Evolutionary conservation across 2,888 invertebrate species (phyloP), one percentile per base, ranked within the genome.

Genomic region (Andrena haemorrhoa): DNA sequence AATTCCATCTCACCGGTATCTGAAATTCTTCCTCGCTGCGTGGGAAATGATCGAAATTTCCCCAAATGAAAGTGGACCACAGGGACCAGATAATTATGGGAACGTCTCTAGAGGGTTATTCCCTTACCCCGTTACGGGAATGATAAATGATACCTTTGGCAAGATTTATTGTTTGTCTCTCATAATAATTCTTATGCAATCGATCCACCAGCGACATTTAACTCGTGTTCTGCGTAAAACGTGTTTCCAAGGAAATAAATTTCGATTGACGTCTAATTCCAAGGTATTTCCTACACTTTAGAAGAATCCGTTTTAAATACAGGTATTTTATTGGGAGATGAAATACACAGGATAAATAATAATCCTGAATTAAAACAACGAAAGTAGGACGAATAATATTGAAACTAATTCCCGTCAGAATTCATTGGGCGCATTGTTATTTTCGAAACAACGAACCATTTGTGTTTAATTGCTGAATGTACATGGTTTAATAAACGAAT

Each of bases 131-230:
- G 41, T 72, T 82, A 69, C 64, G 58, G 3, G n/a, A 29, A 51
- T 66, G 71, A 83, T 74, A 68, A 77, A 81, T 83, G 49, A n/a
- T 12, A 10, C 2, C 31, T 69, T n/a, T 8, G 10, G 6, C 8
- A 31, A 65, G 77, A 76, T 71, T 76, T 71, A 79, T 71, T 53
- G 20, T 29, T 76, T 41, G 20, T 20, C 65, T n/a, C 53, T 41
- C 71, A 65, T 41, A 75, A 77, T 76, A 76, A 76, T 76, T 76
- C 35, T 65, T 53, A n/a, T 12, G 10, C 4, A 26, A 47, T 60
- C 41, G 51, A 76, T 75, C 65, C 68, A 56, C 61, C 68, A 31
- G 63, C 26, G 49, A 56, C 10, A 63, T 75, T 33, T 56, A 63
- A 68, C 68, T 75, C 41, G 16, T 8, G 51, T 20, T 69, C 16